phyloP scores from a whole-genome alignment of 2,888 invertebrate genomes.

The Ormyrus pomaceus region DNA sequence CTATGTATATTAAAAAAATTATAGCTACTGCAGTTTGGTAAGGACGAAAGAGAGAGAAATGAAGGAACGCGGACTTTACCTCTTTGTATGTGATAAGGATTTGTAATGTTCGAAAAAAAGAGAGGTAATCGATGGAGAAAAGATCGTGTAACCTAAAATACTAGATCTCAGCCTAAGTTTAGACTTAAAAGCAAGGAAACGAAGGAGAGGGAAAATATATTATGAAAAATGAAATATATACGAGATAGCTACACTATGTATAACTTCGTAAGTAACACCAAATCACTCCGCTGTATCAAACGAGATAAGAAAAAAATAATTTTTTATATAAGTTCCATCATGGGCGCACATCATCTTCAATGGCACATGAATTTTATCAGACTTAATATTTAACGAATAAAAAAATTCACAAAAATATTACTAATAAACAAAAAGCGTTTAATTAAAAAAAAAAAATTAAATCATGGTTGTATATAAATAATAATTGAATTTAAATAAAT shows the following conservation, averaged over 20 bases:
- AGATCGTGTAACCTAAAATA: slow-evolving; percentile 69
- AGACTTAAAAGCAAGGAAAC: slow-evolving; percentile 60
- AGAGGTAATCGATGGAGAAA: slow-evolving; percentile 62
- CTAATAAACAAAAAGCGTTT: slow-evolving; percentile 61
- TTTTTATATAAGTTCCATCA: slow-evolving; percentile 73
- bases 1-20: slow-evolving; percentile 36
- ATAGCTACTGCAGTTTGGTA: slow-evolving; percentile 4
- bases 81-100: slow-evolving; percentile 71
- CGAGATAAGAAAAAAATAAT: slow-evolving; percentile 63
- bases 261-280: slow-evolving; percentile 72
- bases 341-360: slow-evolving; percentile 73
- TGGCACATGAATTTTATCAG: slow-evolving; percentile 63
- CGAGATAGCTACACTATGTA: slow-evolving; percentile 38
- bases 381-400: slow-evolving; percentile 43
- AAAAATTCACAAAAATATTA: slow-evolving; percentile 49
- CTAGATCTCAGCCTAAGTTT: slow-evolving; percentile 74
- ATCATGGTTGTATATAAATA: slow-evolving; percentile 73
- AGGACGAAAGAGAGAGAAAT: slow-evolving; percentile 6
- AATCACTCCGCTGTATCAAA: slow-evolving; percentile 72
- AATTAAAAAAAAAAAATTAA: slow-evolving; percentile 58
- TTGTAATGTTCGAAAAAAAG: slow-evolving; percentile 68
- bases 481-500: slow-evolving; percentile 70
- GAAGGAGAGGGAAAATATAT: slow-evolving; percentile 24
- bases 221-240: slow-evolving; percentile 25
- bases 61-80: slow-evolving; percentile 58